Conservation (phyloP, 2,888 invertebrate genomes). For the Doris montereyensis region DNA sequence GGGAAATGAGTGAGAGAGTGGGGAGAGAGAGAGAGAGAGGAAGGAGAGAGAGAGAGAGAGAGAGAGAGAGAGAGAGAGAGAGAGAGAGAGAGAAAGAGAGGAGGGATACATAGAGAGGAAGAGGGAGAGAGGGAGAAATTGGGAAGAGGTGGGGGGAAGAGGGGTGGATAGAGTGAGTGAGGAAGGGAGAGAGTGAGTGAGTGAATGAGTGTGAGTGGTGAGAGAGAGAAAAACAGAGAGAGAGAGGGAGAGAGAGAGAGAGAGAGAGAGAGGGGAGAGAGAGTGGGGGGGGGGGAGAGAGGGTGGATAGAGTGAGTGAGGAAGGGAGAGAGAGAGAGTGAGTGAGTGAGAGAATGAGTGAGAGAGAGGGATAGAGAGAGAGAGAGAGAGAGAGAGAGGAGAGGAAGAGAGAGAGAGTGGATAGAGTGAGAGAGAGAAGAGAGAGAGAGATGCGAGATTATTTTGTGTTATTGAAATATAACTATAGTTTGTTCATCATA, state of each 20-base stretch:
- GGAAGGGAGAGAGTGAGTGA: background rate
- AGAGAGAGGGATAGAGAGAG: background rate
- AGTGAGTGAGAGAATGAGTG: conserved; percentile 3
- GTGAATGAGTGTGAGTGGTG: background rate
- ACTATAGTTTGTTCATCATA: no score
- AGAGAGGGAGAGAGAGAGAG: background rate
- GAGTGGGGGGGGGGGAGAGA: conserved; percentile 3
- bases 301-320: background rate
- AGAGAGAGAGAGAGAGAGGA: conserved; percentile 10
- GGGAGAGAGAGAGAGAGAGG: background rate
- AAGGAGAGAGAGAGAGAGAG: background rate
- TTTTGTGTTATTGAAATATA: no score
- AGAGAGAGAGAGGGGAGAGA: background rate
- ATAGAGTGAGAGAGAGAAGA: no score
- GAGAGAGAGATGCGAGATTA: background rate
- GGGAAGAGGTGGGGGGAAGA: background rate
- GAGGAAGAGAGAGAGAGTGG: background rate
- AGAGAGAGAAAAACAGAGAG: background rate
- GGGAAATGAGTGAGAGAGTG: background rate
- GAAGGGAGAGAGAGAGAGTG: background rate
- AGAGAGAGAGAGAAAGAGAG: background rate
- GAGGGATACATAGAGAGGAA: background rate
- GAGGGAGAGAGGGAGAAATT: background rate
- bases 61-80: background rate
- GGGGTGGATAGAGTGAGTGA: background rate